Evolutionary conservation across 2,113 vertebrate genomes (phyloP).

Genomic region (Rattus rattus): DNA sequence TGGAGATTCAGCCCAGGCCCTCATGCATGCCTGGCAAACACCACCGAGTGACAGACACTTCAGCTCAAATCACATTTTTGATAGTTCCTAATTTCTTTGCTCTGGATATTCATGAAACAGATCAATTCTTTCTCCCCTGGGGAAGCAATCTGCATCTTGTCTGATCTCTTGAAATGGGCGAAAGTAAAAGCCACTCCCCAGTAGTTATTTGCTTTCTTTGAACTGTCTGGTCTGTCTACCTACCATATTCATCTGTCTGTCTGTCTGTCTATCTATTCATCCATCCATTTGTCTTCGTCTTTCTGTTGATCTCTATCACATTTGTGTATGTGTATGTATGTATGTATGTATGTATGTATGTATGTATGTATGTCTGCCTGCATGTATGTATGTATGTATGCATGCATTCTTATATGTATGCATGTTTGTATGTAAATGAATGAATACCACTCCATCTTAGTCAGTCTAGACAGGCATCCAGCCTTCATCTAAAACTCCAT

Average conservation of each 20-base stretch:
- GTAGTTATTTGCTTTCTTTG: not conserved
- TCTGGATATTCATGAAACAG: not conserved
- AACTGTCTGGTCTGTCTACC: not conserved
- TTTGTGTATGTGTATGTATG: fast-evolving
- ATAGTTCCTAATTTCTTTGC: not conserved
- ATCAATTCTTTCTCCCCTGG: not conserved
- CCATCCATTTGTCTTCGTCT: not conserved
- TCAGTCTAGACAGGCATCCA: not conserved
- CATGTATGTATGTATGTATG: not conserved
- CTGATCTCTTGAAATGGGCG: not conserved
- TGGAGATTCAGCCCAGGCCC: not conserved
- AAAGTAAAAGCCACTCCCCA: not conserved
- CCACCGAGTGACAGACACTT: not conserved
- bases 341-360: too few species aligned
- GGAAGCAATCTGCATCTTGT: not conserved
- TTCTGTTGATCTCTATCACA: not conserved
- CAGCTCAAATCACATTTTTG: not conserved
- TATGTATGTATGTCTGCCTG: not conserved
- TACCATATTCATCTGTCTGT: not conserved
- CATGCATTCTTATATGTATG: not conserved
- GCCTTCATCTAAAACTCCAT: not conserved
- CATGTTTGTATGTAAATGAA: not conserved
- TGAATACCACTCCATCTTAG: not conserved
- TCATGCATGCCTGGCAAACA: not conserved
- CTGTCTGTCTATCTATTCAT: not conserved